Conservation (phyloP, 2,797 vertebrate species). For the Myiothlypis chrysogaster region DNA sequence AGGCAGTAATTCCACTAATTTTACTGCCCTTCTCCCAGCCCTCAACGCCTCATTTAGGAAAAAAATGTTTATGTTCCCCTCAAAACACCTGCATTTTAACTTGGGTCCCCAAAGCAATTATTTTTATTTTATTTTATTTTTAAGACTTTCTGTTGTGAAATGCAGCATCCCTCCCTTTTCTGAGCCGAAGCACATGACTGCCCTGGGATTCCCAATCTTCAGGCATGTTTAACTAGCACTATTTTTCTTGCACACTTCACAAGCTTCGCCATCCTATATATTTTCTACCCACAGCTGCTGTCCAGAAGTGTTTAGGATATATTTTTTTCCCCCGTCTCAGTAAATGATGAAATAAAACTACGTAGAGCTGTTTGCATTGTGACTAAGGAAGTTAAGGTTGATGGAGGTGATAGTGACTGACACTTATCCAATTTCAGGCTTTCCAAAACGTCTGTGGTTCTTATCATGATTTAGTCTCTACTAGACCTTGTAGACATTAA, state of each 20-base stretch:
- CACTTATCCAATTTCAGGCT: conserved; percentile 59
- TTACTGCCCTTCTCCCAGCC: conserved; percentile 88
- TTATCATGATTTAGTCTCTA: conserved; percentile 66
- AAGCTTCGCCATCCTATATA: not conserved
- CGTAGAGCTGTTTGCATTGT: conserved; percentile 59
- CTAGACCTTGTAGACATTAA: conserved; percentile 52
- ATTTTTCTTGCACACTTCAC: conserved; percentile 24
- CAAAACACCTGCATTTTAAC: conserved; percentile 94
- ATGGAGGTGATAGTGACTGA: conserved; percentile 53
- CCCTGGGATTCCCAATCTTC: conserved; percentile 47
- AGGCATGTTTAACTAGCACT: conserved; percentile 21
- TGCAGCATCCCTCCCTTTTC: conserved; percentile 53
- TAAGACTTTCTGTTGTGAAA: conserved; percentile 65
- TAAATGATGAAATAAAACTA: conserved; percentile 59
- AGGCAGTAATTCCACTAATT: conserved; percentile 98
- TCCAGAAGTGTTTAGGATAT: conserved; percentile 47
- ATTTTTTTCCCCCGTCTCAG: not conserved
- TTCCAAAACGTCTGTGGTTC: conserved; percentile 53
- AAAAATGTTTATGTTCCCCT: conserved; percentile 91
- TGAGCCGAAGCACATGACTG: conserved; percentile 38
- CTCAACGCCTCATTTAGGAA: conserved; percentile 95
- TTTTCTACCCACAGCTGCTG: conserved; percentile 42
- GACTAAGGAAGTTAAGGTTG: conserved; percentile 59
- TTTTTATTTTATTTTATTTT: conserved; percentile 70
- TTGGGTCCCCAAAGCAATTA: conserved; percentile 79